These are phyloP conservation scores for Ceryle rudis DNA, from an alignment of 2,797 vertebrate species.

Conservation along the genomic window DNA sequence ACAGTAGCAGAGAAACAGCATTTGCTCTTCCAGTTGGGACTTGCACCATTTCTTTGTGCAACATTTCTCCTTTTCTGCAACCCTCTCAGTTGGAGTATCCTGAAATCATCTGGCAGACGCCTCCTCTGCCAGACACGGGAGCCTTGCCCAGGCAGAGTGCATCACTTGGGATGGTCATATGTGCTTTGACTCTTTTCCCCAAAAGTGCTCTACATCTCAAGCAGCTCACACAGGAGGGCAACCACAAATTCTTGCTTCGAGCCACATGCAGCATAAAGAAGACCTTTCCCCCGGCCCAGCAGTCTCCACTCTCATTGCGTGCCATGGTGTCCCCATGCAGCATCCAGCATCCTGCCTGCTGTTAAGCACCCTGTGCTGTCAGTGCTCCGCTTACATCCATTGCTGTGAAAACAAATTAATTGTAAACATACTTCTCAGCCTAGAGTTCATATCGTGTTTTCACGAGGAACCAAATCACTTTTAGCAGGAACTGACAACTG, in stretches of 20 bases:
- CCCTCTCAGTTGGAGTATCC: not conserved
- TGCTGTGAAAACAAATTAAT: not conserved
- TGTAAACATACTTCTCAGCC: not conserved
- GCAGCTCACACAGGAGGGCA: not conserved
- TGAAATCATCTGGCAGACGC: not conserved
- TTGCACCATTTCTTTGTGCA: not conserved
- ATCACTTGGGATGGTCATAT: not conserved
- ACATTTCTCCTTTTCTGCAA: not conserved
- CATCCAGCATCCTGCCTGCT: not conserved
- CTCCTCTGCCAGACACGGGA: not conserved
- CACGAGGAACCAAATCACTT: not conserved
- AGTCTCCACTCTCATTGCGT: not conserved
- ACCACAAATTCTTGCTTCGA: not conserved
- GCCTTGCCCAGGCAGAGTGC: not conserved
- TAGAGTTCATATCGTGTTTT: not conserved
- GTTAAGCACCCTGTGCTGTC: not conserved
- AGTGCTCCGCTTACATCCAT: not conserved
- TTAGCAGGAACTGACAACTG: not conserved
- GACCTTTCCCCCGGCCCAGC: not conserved
- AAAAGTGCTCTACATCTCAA: not conserved
- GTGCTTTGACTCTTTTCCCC: not conserved
- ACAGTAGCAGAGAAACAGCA: not conserved
- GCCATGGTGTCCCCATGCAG: not conserved
- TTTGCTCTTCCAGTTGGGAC: not conserved
- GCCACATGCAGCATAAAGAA: not conserved